phyloP scores from a whole-genome alignment of 2,113 vertebrate species.

The Platichthys flesus region DNA sequence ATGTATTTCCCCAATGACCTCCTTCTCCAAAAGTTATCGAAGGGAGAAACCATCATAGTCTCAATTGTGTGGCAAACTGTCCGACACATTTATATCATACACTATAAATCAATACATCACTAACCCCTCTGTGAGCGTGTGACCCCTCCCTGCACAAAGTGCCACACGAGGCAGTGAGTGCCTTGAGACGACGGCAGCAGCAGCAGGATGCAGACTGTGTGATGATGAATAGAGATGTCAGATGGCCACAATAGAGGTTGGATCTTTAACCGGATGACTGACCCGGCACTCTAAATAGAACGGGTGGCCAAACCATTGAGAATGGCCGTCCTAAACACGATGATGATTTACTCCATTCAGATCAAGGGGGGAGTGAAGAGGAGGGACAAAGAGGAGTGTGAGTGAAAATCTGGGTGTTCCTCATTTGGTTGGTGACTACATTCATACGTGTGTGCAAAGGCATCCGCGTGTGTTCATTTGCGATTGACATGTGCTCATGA shows the following conservation, averaged over 20 bases:
- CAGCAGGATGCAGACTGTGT: conserved; percentile 45
- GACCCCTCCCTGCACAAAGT: conserved; percentile 14
- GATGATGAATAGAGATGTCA: conserved; percentile 75
- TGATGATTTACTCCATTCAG: conserved; percentile 67
- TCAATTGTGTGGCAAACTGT: no score
- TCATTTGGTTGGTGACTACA: conserved; percentile 32
- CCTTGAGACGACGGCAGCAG: not conserved
- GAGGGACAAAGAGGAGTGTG: not conserved
- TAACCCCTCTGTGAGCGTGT: no score
- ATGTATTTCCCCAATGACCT: not conserved
- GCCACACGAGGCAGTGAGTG: conserved; percentile 27
- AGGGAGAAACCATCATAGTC: not conserved
- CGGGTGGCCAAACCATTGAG: conserved; percentile 57
- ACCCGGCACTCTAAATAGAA: conserved; percentile 68
- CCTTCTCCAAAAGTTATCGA: not conserved
- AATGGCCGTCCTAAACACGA: conserved; percentile 49
- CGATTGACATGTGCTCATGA: conserved; percentile 8
- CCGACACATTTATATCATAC: not conserved
- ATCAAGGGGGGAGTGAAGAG: conserved; percentile 25
- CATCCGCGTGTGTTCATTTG: not conserved
- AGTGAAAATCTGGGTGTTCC: conserved; percentile 8
- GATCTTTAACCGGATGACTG: conserved; percentile 63
- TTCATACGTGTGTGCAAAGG: not conserved
- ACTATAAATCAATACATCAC: not conserved
- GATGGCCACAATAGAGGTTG: conserved; percentile 61